Evolutionary conservation across 2,888 invertebrate species (phyloP), one percentile per base, ranked within the genome.

Genomic region (Aphidoletes aphidimyza): DNA sequence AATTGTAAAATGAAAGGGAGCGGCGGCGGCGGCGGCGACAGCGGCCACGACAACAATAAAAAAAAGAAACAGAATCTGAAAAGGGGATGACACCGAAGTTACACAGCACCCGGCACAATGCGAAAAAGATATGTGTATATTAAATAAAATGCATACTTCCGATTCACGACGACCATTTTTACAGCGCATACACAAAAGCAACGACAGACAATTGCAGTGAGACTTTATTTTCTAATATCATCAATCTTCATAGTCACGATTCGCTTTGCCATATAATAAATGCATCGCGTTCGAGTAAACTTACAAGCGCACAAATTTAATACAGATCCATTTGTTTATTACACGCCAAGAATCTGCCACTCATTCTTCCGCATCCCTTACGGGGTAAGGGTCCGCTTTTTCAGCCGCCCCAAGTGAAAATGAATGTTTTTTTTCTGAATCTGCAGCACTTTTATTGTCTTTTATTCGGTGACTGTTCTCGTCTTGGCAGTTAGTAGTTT

Each of bases 251-350:
- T 69, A 69, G 69, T 69, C 69, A 69, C 26, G 69, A 69, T 69
- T 69, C 69, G 69, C 69, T 69, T 69, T 69, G 5, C 69, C 69
- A 69, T 69, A 69, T 69, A 69, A 69, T 69, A 69, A 69, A 69
- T 69, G 69, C 69, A 69, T 69, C 69, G 69, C 69, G 14, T n/a
- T 69, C 34, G 34, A 69, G 30, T 69, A 69, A 69, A 69, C 69
- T 69, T 69, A 69, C 69, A 69, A 69, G 69, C 69, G 69, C 69
- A 69, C 69, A 69, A 69, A 69, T 69, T 69, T 69, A 69, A 69
- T 69, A 69, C 69, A 30, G 69, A 69, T 69, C 69, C 69, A 69
- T 69, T 69, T 69, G 69, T 69, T 30, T 69, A 69, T 30, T 69
- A 69, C 30, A 69, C 69, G n/a, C 69, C 26, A 54, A 54, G 54